Percentiles rank a stretch among this genome's conserved stretches.
Conservation (phyloP, 1,140 invertebrate species). For the Acromyrmex charruanus region DNA sequence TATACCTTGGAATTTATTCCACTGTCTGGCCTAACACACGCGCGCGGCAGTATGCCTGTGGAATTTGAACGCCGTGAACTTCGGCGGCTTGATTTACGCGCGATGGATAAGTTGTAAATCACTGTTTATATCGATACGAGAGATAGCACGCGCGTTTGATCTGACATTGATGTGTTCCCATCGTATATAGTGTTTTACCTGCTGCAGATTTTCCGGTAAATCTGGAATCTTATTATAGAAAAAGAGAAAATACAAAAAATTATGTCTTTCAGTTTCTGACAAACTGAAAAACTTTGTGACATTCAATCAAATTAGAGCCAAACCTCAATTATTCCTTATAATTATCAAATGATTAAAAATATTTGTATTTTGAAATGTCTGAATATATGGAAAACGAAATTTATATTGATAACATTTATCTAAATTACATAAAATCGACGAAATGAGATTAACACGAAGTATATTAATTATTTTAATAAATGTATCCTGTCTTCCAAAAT, state of each 20-base stretch:
- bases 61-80: slow-evolving; percentile 52
- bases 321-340: no score
- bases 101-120: slow-evolving; percentile 52
- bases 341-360: no score
- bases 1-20: slow-evolving; percentile 68
- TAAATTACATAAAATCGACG: neutral
- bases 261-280: neutral
- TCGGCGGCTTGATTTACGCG: slow-evolving; percentile 40
- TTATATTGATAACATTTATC: neutral
- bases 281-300: neutral
- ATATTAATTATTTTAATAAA: neutral
- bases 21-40: slow-evolving; percentile 62
- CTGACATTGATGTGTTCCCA: slow-evolving; percentile 21
- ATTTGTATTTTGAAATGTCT: neutral
- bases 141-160: slow-evolving; percentile 48
- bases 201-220: neutral
- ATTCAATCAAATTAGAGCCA: neutral
- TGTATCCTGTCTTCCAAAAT: neutral
- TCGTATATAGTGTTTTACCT: slow-evolving; percentile 30
- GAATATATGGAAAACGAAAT: neutral
- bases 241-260: neutral
- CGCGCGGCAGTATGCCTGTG: slow-evolving; percentile 29
- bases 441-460: neutral
- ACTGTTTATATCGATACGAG: slow-evolving; percentile 41
- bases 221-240: slow-evolving; percentile 7